Base-by-base conservation (phyloP, 2,888 invertebrate species). In the Macaria liturata region DNA sequence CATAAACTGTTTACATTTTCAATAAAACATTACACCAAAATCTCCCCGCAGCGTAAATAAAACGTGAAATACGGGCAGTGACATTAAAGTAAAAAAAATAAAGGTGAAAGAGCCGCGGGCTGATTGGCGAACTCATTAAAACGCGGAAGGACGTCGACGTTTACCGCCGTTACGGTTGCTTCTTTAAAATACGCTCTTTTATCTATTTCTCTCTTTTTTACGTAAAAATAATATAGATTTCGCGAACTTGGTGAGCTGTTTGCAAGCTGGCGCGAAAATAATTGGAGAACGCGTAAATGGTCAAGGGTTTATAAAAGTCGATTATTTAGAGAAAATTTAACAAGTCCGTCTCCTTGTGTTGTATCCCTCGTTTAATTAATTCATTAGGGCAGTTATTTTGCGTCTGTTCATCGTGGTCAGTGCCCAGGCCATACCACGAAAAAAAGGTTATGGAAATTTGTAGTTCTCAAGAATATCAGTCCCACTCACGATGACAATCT, bases 121-220 rank as follows among this genome's bases (percentile, higher is more conserved):
- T 81, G 82, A 85, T 84, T 84, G 86, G 86, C 78, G 84, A 83
- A 82, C 87, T 87, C 87, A 87, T 87, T 87, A 88, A 87, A 88
- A 80, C 75, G 86, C 82, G 87, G 87, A 88, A 86, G 79, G 70
- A 71, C 61, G 71, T 67, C 72, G 75, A 68, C 79, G 78, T 81
- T 81, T 78, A 80, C 74, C 70, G 63, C 64, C 70, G 75, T 72
- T 70, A 74, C 67, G 74, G 73, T 58, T 61, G 57, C 66, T 59
- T 59, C 64, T 65, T 62, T 56, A 61, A 67, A 65, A 56, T 59
- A 54, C 56, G 59, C 63, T 61, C 56, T 66, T 66, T 68, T 66
- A 67, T 67, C 67, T 67, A 67, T 66, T 60, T 52, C 55, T 46
- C 58, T 61, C 61, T 66, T 59, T 66, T 64, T 66, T 61, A 54